These are phyloP conservation scores for Cylindroiulus punctatus DNA, from an alignment of 2,888 invertebrate genomes.

Conservation along the genomic window DNA sequence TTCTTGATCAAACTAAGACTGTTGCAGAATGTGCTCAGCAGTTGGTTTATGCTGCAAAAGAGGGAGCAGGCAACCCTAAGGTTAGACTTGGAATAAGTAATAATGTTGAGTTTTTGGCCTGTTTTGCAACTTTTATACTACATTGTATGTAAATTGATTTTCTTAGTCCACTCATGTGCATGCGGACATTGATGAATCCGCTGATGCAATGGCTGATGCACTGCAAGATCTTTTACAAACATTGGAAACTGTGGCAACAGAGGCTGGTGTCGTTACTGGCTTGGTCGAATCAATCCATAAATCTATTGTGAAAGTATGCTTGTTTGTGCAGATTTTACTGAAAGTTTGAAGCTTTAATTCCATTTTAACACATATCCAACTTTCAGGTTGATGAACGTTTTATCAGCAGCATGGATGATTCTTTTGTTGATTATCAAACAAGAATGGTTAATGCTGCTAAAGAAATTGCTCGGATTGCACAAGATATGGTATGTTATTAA, in stretches of 20 bases:
- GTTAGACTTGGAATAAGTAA: constrained; percentile 65
- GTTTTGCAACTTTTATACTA: background rate
- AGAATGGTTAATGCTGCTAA: constrained; percentile 94
- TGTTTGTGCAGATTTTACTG: background rate
- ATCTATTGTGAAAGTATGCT: constrained; percentile 73
- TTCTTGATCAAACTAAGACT: constrained; percentile 92
- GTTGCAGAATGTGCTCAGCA: constrained; percentile 93
- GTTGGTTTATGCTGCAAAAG: constrained; percentile 83
- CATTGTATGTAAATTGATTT: background rate
- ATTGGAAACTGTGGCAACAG: constrained; percentile 83
- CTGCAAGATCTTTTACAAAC: constrained; percentile 82
- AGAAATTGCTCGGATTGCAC: constrained; percentile 90
- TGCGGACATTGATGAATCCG: constrained; percentile 83
- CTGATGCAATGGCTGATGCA: constrained; percentile 80
- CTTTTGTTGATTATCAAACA: constrained; percentile 95
- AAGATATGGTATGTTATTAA: constrained; percentile 81
- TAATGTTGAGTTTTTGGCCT: background rate
- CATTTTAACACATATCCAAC: background rate
- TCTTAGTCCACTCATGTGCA: constrained; percentile 79
- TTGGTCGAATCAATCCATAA: constrained; percentile 90
- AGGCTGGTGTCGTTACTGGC: constrained; percentile 88
- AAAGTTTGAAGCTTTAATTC: background rate
- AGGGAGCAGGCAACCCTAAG: constrained; percentile 92
- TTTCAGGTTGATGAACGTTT: constrained; percentile 60
- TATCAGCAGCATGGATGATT: constrained; percentile 62